A percentile compares a stretch with the other conserved stretches of the same genome.
These are phyloP conservation scores for Macropus fuliginosus DNA, from an alignment of 2,797 vertebrate species.

Conservation along the genomic window DNA sequence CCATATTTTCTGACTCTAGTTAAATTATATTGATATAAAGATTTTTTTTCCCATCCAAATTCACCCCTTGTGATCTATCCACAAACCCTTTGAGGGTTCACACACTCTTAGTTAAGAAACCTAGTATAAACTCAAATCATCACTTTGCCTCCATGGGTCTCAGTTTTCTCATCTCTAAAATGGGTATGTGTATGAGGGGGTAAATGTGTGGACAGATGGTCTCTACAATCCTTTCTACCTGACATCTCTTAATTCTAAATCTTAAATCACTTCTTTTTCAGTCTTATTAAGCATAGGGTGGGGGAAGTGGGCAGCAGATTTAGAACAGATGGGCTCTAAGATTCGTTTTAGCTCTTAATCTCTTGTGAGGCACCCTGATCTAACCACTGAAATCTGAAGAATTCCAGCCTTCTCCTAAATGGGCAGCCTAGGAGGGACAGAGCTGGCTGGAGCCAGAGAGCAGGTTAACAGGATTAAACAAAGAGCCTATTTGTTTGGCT, in stretches of 20 bases:
- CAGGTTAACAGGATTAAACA: conserved; percentile 62
- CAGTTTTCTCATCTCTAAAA: not conserved
- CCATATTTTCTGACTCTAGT: not conserved
- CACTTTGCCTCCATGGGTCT: not conserved
- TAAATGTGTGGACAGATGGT: not conserved
- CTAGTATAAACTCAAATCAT: not conserved
- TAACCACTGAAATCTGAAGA: not conserved
- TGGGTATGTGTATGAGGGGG: not conserved
- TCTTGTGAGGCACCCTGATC: not conserved
- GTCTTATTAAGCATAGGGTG: not conserved
- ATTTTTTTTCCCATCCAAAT: not conserved
- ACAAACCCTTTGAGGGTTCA: not conserved
- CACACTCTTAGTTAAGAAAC: not conserved
- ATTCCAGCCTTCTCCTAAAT: not conserved
- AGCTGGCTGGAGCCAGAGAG: conserved; percentile 17
- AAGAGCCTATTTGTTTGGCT: conserved; percentile 64
- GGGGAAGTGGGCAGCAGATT: not conserved
- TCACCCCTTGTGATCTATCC: not conserved
- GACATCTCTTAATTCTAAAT: not conserved
- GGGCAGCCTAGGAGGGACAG: not conserved
- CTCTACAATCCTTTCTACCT: not conserved
- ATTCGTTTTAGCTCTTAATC: not conserved
- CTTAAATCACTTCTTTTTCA: not conserved
- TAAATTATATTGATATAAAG: not conserved
- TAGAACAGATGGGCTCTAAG: not conserved